A percentile compares a stretch with the other conserved stretches of the same genome.
phyloP scores from a whole-genome alignment of 2,113 vertebrate species.

The Macrotus californicus region DNA sequence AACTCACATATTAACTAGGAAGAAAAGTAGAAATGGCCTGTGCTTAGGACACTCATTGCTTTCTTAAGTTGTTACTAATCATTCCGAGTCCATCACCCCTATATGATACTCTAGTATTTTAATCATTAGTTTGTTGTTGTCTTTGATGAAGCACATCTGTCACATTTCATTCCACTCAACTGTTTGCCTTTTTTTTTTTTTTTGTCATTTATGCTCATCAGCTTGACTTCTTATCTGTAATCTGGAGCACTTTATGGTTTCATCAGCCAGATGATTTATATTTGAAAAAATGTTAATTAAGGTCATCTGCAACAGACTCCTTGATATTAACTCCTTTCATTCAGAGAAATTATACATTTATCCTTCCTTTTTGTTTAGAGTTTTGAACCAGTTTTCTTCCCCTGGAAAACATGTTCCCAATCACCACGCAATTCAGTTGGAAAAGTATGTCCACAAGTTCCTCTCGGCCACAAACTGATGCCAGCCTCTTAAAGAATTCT shows the following conservation, averaged over 20 bases:
- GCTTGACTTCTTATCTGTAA: neutral
- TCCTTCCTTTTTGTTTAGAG: neutral
- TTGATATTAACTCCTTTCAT: neutral
- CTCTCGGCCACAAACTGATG: neutral
- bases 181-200: neutral
- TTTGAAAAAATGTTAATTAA: constrained; percentile 17
- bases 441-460: neutral
- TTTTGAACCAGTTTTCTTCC: neutral
- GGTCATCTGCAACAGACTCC: neutral
- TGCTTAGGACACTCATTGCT: neutral
- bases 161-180: neutral
- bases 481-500: neutral
- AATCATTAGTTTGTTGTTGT: neutral
- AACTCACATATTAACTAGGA: neutral
- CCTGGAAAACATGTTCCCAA: neutral
- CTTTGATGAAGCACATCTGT: neutral
- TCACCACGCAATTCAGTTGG: neutral
- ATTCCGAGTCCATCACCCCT: neutral
- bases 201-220: neutral
- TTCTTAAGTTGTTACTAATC: neutral
- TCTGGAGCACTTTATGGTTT: neutral
- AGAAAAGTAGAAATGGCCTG: neutral
- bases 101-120: neutral
- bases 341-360: neutral
- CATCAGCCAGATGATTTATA: neutral